A percentile compares a stretch with the other conserved stretches of the same genome.
phyloP scores from a whole-genome alignment of 2,797 vertebrate genomes.

The Pteronotus mesoamericanus region DNA sequence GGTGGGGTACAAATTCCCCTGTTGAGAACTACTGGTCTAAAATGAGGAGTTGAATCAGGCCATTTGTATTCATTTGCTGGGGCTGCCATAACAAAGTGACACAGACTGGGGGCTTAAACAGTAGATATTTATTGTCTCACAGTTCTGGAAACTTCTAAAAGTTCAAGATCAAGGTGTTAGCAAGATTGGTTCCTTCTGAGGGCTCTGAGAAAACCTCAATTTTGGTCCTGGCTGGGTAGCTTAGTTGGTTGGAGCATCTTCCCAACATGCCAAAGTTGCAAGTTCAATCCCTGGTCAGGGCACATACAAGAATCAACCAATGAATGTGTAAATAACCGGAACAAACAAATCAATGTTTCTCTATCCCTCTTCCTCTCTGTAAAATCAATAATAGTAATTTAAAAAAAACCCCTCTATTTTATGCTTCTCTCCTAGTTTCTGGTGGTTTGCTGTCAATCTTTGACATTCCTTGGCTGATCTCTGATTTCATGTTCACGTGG shows the following conservation, averaged over 20 bases:
- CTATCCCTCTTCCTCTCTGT: not conserved
- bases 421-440: not conserved
- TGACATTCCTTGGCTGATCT: not conserved
- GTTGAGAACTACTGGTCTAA: not conserved
- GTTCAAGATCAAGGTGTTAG: not conserved
- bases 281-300: not conserved
- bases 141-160: not conserved
- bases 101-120: not conserved
- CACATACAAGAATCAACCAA: not conserved
- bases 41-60: not conserved
- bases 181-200: not conserved
- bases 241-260: not conserved
- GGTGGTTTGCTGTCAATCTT: not conserved
- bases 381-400: not conserved
- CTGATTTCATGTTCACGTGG: not conserved
- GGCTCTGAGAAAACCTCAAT: not conserved
- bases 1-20: not conserved
- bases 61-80: not conserved
- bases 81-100: not conserved
- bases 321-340: not conserved
- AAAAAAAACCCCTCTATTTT: not conserved
- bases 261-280: not conserved
- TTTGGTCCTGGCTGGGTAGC: not conserved
- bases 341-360: not conserved
- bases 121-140: not conserved